A percentile compares a stretch with the other conserved stretches of the same genome.
Evolutionary conservation across 1,140 invertebrate genomes (phyloP).

Genomic region (Maniola jurtina): DNA sequence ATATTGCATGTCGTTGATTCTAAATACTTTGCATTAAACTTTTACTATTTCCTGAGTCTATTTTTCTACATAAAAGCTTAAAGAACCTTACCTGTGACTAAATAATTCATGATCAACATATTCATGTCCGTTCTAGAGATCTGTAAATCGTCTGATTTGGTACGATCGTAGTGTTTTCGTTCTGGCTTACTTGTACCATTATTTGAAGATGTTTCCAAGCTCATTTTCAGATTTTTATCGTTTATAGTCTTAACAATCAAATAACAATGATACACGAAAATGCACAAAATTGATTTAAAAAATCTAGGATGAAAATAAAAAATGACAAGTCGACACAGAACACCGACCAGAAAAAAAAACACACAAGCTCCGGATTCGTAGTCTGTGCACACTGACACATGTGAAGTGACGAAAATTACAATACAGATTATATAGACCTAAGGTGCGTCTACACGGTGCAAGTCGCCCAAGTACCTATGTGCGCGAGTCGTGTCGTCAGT

Average conservation of each 20-base stretch:
- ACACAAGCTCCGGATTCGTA: too few relatives aligned
- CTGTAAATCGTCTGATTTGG: slow-evolving; percentile 85
- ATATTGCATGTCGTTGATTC: background rate
- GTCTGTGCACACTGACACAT: too few relatives aligned
- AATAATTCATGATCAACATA: slow-evolving; percentile 98
- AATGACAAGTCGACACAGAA: background rate
- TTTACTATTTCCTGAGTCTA: background rate
- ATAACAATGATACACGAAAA: background rate
- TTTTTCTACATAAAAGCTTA: background rate
- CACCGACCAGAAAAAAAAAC: too few relatives aligned
- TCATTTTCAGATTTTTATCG: slow-evolving; percentile 43
- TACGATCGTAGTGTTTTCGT: slow-evolving; percentile 66
- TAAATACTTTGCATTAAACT: background rate
- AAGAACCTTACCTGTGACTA: slow-evolving; percentile 90
- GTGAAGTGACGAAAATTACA: too few relatives aligned
- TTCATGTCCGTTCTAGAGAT: slow-evolving; percentile 96
- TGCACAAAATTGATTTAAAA: background rate
- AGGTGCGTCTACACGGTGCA: too few relatives aligned
- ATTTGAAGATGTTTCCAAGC: slow-evolving; percentile 56
- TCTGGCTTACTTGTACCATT: slow-evolving; percentile 63
- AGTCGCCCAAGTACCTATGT: too few relatives aligned
- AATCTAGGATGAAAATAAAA: slow-evolving; percentile 3
- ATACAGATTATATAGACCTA: too few relatives aligned
- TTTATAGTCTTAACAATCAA: background rate
- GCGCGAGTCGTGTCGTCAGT: too few relatives aligned